Conservation (phyloP, 2,113 vertebrate genomes). For the Cebus imitator region DNA sequence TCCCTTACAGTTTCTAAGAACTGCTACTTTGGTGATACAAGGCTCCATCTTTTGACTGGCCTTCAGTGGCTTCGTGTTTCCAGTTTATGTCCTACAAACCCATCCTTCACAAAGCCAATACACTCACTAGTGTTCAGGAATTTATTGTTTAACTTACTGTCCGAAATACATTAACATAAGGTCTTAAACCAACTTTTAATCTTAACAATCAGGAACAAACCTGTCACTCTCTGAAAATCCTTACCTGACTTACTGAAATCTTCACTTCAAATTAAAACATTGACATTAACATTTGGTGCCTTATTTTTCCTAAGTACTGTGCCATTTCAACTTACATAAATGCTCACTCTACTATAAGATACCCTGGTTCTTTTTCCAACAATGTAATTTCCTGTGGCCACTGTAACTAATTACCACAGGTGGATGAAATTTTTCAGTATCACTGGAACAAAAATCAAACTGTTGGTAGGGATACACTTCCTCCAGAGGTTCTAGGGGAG, state of each 20-base stretch:
- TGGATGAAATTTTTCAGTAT: background rate
- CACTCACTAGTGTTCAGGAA: background rate
- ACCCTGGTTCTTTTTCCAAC: background rate
- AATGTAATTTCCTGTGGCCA: background rate
- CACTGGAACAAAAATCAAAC: background rate
- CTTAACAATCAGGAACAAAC: background rate
- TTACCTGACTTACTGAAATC: background rate
- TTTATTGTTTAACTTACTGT: background rate
- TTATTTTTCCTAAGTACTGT: background rate
- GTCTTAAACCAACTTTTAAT: background rate
- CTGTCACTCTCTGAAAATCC: background rate
- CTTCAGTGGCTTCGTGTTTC: background rate
- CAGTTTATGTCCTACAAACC: background rate
- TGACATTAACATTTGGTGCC: background rate
- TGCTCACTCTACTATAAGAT: background rate
- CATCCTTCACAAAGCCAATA: background rate
- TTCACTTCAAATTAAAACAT: background rate
- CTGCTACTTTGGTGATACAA: background rate
- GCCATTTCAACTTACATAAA: background rate
- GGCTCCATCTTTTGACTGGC: background rate
- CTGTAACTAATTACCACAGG: background rate
- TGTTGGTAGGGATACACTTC: background rate
- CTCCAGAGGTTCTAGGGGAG: background rate
- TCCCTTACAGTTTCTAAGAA: background rate
- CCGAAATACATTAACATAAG: background rate